phyloP scores from a whole-genome alignment of 2,113 vertebrate genomes.

The Uropsilus gracilis region DNA sequence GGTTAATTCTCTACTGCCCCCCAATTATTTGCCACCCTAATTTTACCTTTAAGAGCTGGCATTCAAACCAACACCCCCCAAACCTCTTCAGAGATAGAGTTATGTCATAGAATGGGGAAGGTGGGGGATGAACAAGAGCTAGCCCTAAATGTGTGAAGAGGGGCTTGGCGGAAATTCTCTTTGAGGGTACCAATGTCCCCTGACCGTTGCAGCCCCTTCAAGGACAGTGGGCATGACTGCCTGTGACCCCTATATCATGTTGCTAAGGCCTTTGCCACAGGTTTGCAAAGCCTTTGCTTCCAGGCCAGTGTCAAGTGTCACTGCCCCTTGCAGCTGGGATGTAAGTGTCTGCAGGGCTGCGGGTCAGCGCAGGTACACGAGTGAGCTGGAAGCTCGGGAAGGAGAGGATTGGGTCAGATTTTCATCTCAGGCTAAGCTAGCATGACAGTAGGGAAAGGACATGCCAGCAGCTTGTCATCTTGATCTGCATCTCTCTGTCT shows the following conservation, averaged over 20 bases:
- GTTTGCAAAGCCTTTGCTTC: not conserved
- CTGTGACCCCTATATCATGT: no score
- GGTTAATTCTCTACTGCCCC: not conserved
- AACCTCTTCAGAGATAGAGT: not conserved
- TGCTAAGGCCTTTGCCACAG: not conserved
- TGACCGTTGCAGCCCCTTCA: rapidly evolving
- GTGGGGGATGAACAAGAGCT: not conserved
- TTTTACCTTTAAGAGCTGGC: not conserved
- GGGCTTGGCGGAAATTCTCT: rapidly evolving
- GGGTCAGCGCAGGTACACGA: not conserved
- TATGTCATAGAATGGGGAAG: not conserved
- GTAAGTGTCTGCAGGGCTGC: not conserved
- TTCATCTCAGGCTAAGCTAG: not conserved
- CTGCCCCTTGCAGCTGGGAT: not conserved
- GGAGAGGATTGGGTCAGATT: not conserved
- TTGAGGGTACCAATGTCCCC: not conserved
- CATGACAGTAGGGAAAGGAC: not conserved
- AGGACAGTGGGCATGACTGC: rapidly evolving
- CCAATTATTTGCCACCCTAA: not conserved
- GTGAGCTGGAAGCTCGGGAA: conserved; percentile 20
- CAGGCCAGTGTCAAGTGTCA: not conserved
- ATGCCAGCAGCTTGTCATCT: rapidly evolving
- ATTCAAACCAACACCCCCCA: not conserved
- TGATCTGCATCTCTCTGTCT: not conserved
- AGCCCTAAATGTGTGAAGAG: not conserved